Base-by-base conservation (phyloP, 2,888 invertebrate genomes). In the Yponomeuta plumbellus region DNA sequence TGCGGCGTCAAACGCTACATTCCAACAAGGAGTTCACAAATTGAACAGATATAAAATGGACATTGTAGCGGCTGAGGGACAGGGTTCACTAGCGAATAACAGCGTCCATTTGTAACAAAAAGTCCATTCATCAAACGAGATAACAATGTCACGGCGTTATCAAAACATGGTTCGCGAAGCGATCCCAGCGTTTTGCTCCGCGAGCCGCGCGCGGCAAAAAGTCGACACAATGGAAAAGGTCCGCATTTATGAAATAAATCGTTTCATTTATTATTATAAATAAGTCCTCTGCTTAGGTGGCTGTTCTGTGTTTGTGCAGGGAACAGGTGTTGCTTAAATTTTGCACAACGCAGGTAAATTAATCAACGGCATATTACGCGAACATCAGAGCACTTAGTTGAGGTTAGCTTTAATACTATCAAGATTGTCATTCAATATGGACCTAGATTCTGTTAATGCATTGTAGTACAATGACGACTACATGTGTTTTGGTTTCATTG, bases 111-210 rank as follows among this genome's bases (percentile, higher is more conserved):
- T 84, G 84, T 84, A 83, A 87, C 87, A 88, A 86, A 87, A 87
- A 87, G 86, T 82, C 86, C 86, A 88, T 88, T 88, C 86, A 86
- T 88, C 88, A 86, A 84, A 86, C 80, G 77, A 87, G 88, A 88
- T 87, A 88, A 88, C 85, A 86, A 84, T 84, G 87, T 87, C 86
- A 85, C 81, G 76, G 79, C 85, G 86, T 86, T 88, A 88, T 87
- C 88, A 87, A 88, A 88, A 87, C 85, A 86, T 82, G 84, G 83
- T 82, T 84, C 83, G 86, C 80, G 83, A 85, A 85, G 81, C 83
- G 86, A 87, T 88, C 87, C 81, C 81, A 82, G 82, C 84, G 85
- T 86, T 86, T 85, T 84, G 84, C 83, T 77, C 75, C 78, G 77
- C 77, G 72, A 44, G 44, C 66, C 72, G 71, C 44, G 44, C 44